A percentile compares a stretch with the other conserved stretches of the same genome.
Conservation (phyloP, 2,888 invertebrate genomes). For the Sericinus montela region DNA sequence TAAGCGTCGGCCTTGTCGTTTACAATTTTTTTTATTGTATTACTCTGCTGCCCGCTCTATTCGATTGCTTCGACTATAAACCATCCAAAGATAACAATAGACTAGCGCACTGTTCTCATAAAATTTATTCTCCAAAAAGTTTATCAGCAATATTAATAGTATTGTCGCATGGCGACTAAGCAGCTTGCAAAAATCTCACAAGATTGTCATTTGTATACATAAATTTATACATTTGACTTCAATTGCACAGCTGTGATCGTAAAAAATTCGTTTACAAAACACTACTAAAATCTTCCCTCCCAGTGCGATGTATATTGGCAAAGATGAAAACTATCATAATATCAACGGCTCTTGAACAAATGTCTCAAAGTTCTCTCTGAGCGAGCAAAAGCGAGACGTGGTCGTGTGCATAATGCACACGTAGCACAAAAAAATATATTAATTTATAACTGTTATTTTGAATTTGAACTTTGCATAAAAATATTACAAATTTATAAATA, state of each 20-base stretch:
- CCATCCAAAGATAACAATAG: constrained; percentile 35
- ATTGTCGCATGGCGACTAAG: not conserved
- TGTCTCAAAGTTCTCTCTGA: constrained; percentile 32
- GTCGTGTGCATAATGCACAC: constrained; percentile 39
- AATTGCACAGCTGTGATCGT: no score
- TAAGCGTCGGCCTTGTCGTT: constrained; percentile 49
- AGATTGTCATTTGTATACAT: no score
- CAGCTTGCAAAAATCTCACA: no score
- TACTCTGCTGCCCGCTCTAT: constrained; percentile 28
- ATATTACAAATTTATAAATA: no score
- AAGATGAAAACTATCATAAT: not conserved
- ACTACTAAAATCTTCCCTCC: no score
- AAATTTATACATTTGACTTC: no score
- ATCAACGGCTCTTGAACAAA: constrained; percentile 19
- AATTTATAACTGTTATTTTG: no score
- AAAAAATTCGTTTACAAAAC: no score
- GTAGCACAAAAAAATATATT: constrained; percentile 10
- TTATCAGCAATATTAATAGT: constrained; percentile 18
- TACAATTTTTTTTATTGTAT: constrained; percentile 54
- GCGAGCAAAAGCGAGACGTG: constrained; percentile 35
- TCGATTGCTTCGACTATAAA: constrained; percentile 35
- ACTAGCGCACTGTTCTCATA: constrained; percentile 24
- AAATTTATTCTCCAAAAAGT: constrained; percentile 22
- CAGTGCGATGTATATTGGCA: no score
- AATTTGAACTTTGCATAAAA: no score